phyloP scores from a whole-genome alignment of 92 coral and sea anemone species.

The Bergia puertoricense region DNA sequence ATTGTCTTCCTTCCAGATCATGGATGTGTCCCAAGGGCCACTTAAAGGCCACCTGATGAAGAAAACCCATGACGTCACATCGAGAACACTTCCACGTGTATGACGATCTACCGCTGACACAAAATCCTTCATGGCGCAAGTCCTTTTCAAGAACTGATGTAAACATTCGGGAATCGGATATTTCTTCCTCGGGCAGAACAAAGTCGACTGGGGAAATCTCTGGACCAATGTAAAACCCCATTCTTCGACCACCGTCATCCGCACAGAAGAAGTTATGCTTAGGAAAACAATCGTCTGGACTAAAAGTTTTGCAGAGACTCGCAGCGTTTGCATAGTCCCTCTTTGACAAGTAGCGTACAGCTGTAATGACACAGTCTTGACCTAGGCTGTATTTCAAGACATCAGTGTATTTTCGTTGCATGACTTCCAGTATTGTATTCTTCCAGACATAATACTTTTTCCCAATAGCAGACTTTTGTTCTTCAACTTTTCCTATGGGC shows the following conservation, averaged over 20 bases:
- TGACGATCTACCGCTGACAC: conserved; percentile 82
- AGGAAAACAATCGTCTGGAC: conserved; percentile 36
- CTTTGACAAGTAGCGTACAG: conserved; percentile 66
- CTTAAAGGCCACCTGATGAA: conserved; percentile 76
- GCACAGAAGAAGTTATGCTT: conserved; percentile 71
- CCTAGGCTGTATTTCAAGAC: conserved; percentile 70
- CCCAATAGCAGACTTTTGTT: conserved; percentile 62
- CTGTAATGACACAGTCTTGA: conserved; percentile 70
- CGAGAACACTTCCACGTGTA: conserved; percentile 79
- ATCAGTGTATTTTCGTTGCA: conserved; percentile 63
- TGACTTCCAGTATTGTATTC: conserved; percentile 50
- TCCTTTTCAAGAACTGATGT: conserved; percentile 83
- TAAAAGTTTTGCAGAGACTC: conserved; percentile 52
- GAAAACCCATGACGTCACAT: conserved; percentile 73
- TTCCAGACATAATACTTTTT: conserved; percentile 72
- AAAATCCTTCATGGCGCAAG: conserved; percentile 76
- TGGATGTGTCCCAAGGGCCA: conserved; percentile 57
- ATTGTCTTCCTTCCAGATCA: conserved; percentile 14
- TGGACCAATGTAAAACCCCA: conserved; percentile 70
- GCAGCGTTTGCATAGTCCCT: conserved; percentile 56
- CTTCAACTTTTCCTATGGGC: conserved; percentile 60
- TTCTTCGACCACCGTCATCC: conserved; percentile 61
- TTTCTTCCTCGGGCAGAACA: conserved; percentile 71
- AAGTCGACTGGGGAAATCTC: conserved; percentile 73
- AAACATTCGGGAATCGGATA: conserved; percentile 66